Conservation (phyloP, 2,888 invertebrate genomes). For the Parelbella ahira region DNA sequence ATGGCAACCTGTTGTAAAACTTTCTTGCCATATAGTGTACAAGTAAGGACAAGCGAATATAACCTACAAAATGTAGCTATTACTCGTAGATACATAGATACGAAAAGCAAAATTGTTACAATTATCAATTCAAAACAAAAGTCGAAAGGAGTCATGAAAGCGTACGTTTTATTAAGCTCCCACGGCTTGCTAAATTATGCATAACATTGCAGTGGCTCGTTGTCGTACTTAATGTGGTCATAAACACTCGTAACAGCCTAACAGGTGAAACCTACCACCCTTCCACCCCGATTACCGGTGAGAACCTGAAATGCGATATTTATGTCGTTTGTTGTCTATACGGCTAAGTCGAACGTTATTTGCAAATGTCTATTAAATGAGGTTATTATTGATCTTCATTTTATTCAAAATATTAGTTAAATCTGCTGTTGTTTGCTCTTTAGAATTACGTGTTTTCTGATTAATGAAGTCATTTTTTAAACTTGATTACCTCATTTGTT, state of each 20-base stretch:
- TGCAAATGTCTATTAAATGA: no score
- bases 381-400: no score
- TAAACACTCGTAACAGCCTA: constrained; percentile 51
- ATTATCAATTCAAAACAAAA: constrained; percentile 32
- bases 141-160: constrained; percentile 32
- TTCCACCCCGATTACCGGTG: constrained; percentile 9
- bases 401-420: neutral
- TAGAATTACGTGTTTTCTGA: no score
- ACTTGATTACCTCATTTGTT: no score
- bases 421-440: no score
- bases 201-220: constrained; percentile 52
- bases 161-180: constrained; percentile 37
- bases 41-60: no score
- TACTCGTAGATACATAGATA: no score
- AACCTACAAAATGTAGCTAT: no score
- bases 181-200: constrained; percentile 54
- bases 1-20: no score
- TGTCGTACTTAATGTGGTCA: constrained; percentile 56
- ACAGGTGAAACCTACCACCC: constrained; percentile 40
- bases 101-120: constrained; percentile 22
- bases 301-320: constrained; percentile 1
- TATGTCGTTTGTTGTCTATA: constrained; percentile 1
- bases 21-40: no score
- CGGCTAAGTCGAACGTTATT: no score
- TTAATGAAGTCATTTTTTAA: no score